Base-by-base conservation (phyloP, 1,140 invertebrate species). In the Drosophila sturtevanti region DNA sequence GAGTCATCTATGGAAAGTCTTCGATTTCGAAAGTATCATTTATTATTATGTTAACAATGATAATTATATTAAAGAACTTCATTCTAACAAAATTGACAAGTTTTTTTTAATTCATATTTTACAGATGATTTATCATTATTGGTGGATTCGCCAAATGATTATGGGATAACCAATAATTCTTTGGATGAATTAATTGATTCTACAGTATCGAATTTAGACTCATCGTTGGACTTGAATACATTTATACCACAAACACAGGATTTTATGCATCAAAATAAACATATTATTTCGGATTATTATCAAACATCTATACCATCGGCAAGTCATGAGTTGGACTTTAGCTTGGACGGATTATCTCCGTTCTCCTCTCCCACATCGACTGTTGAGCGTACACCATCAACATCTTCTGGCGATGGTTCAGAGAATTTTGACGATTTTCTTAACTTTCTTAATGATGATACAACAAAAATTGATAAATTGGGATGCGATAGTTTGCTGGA, bases 51-150 rank as follows among this genome's bases (percentile, higher is more conserved):
- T 31, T 31, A 31, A 31, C 7, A 31, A 6, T 4, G 6, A 6
- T 31, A 31, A 6, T 31, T 31, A 31, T 31, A 4, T 31, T 31
- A 31, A 31, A 31, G 3, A 31, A 31, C 37, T 7, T 41, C n/a
- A 41, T 3, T 41, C 16, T 51, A 4, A 51, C 11, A 5, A 51
- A 18, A n/a, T n/a, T n/a, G n/a, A n/a, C n/a, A n/a, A n/a, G n/a
- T n/a, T n/a, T 18, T 21, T 21, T 0, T 21, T 12, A 24, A 27
- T 31, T 62, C 27, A n/a, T 37, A 14, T 62, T 51, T 79, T 85
- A 16, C 27, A 90, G 86, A 78, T 65, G 86, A 87, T 56, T 59
- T 90, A 16, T 76, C 87, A 60, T 81, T 81, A 14, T 65, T 80
- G 48, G 71, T 77, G 51, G 59, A 74, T 14, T 70, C 72, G 21